A percentile compares a stretch with the other conserved stretches of the same genome.
phyloP scores from a whole-genome alignment of 2,113 vertebrate species.

The Lontra canadensis region DNA sequence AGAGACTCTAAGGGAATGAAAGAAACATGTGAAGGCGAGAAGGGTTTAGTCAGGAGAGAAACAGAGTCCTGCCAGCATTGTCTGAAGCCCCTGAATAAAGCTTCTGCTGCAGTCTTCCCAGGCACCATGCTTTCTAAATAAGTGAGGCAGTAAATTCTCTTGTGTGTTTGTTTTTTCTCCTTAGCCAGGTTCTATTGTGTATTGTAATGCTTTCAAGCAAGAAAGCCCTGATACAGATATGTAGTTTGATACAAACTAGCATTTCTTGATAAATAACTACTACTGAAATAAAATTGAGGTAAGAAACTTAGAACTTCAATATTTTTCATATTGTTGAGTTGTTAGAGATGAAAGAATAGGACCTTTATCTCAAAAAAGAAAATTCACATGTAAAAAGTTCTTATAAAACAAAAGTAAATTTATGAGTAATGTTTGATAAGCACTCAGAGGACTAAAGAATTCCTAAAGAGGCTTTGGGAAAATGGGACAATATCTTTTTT shows the following conservation, averaged over 20 bases:
- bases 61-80: not conserved
- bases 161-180: not conserved
- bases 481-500: not conserved
- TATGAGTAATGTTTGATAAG: not conserved
- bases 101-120: not conserved
- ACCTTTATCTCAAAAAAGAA: not conserved
- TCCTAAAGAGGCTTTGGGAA: not conserved
- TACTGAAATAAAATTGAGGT: not conserved
- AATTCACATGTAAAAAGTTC: not conserved
- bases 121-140: not conserved
- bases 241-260: not conserved
- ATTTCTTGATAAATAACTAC: not conserved
- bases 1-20: not conserved
- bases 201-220: not conserved
- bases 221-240: not conserved
- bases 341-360: not conserved
- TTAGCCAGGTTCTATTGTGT: not conserved
- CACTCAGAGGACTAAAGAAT: not conserved
- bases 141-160: not conserved
- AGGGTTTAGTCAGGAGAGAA: not conserved
- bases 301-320: not conserved
- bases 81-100: not conserved
- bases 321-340: not conserved
- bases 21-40: not conserved
- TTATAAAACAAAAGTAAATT: slow-evolving; percentile 5